These are phyloP conservation scores for Tetramorium bicarinatum DNA, from an alignment of 2,888 invertebrate genomes.

Conservation along the genomic window DNA sequence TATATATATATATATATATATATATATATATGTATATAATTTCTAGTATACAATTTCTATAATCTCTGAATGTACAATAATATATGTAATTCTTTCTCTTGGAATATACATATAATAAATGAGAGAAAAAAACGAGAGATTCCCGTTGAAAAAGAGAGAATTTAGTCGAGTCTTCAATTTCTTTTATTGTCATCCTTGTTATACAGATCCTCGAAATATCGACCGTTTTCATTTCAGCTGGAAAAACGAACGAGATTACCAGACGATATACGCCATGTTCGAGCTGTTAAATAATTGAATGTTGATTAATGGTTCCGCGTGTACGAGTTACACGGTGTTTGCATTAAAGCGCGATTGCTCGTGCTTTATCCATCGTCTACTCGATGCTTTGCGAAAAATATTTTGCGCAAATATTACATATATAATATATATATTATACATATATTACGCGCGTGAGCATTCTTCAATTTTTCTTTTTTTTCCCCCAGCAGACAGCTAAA, in stretches of 20 bases:
- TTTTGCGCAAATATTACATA: not conserved
- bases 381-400: not conserved
- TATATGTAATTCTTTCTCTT: slow-evolving; percentile 4
- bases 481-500: not conserved
- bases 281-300: slow-evolving; percentile 17
- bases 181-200: slow-evolving; percentile 16
- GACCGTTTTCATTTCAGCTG: not conserved
- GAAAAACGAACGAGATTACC: slow-evolving; percentile 27
- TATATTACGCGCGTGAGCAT: not conserved
- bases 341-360: slow-evolving; percentile 11
- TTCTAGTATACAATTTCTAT: not conserved
- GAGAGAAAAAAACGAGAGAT: no score
- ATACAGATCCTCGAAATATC: slow-evolving; percentile 31
- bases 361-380: not conserved
- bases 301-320: not conserved
- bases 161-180: not conserved
- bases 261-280: slow-evolving; percentile 9
- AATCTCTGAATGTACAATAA: no score
- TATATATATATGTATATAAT: not conserved
- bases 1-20: not conserved
- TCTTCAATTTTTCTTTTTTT: not conserved
- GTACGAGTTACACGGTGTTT: slow-evolving; percentile 3
- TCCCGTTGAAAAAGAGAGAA: no score
- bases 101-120: not conserved
- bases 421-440: no score